These are phyloP conservation scores for Arvicanthis niloticus DNA, from an alignment of 2,113 vertebrate species.

Conservation along the genomic window DNA sequence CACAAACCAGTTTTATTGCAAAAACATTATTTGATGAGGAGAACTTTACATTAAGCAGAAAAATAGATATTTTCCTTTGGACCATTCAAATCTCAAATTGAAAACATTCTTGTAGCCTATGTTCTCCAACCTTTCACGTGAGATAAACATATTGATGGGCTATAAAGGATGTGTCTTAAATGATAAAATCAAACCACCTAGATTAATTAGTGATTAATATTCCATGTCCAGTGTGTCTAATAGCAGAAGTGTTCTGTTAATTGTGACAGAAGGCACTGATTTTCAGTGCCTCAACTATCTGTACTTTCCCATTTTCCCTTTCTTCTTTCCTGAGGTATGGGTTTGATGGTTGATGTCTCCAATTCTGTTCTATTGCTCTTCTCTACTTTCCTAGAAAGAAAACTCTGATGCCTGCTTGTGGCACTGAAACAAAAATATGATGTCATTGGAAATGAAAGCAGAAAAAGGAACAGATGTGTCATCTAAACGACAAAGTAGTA, in stretches of 20 bases:
- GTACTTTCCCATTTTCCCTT: not conserved
- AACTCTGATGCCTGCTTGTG: no score
- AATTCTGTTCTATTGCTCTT: not conserved
- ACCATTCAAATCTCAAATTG: no score
- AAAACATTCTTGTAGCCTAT: no score
- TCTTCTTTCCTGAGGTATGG: not conserved
- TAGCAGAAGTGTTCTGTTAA: no score
- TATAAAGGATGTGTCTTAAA: no score
- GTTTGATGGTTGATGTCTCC: not conserved
- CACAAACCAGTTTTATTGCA: not conserved
- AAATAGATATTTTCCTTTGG: not conserved
- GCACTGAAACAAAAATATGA: not conserved
- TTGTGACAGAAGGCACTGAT: fast-evolving
- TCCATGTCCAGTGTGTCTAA: no score
- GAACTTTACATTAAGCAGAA: not conserved
- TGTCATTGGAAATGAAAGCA: not conserved
- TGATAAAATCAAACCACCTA: no score
- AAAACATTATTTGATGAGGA: not conserved
- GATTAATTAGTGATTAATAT: no score
- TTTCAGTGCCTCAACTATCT: not conserved
- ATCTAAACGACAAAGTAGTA: not conserved
- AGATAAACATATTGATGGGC: no score
- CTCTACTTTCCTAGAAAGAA: not conserved
- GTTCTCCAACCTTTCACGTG: no score
- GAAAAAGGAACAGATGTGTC: not conserved